Evolutionary conservation across 2,113 vertebrate genomes (phyloP).

Genomic region (Arizona elegans): DNA sequence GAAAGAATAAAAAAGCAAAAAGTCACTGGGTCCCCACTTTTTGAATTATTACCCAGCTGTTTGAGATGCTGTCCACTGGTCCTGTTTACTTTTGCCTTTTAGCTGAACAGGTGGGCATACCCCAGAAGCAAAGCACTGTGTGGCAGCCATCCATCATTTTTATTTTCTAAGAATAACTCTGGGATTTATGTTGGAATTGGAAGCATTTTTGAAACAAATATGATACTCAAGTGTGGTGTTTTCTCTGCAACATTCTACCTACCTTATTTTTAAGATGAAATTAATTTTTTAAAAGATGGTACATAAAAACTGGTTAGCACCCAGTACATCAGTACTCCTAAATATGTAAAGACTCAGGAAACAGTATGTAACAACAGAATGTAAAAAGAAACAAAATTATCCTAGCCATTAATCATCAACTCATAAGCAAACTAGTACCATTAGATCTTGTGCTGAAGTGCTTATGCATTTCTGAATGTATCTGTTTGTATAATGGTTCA

Average conservation of each 20-base stretch:
- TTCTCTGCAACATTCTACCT: background rate
- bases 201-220: background rate
- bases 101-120: background rate
- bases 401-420: background rate
- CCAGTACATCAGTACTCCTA: background rate
- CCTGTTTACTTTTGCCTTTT: background rate
- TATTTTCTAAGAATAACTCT: background rate
- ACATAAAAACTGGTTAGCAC: background rate
- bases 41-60: background rate
- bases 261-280: background rate
- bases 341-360: background rate
- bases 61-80: background rate
- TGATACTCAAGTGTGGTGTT: background rate
- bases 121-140: background rate
- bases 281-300: background rate
- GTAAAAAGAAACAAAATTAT: background rate
- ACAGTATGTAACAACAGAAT: background rate
- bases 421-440: background rate
- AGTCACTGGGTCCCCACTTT: background rate
- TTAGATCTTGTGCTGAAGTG: background rate
- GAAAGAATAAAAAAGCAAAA: background rate
- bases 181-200: background rate
- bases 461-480: background rate
- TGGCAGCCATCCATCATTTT: background rate
- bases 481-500: background rate